Evolutionary conservation across 1,140 invertebrate species (phyloP).

Genomic region (Drosophila sechellia): DNA sequence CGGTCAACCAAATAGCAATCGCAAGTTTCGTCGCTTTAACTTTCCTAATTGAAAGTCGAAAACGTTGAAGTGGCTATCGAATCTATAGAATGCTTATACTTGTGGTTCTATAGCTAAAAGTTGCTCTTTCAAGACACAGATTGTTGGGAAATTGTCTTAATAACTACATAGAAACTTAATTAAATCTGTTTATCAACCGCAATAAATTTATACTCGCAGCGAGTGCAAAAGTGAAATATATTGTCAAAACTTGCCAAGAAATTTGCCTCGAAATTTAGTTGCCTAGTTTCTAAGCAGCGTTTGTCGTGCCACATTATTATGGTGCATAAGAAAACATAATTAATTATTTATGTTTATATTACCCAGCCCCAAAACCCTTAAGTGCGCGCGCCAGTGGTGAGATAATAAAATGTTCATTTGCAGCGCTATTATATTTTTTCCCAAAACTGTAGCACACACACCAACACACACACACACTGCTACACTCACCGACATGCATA

Average conservation of each 20-base stretch:
- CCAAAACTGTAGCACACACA: constrained; percentile 29
- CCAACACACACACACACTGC: constrained; percentile 7
- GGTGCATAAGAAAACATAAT: constrained; percentile 32
- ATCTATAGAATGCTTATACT: neutral
- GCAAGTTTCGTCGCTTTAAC: neutral
- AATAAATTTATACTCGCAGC: no score
- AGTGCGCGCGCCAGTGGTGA: constrained; percentile 26
- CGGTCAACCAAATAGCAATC: constrained; percentile 22
- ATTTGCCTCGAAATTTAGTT: neutral
- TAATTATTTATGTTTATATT: constrained; percentile 43
- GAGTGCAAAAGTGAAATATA: no score
- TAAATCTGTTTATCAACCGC: no score
- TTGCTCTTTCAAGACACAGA: neutral
- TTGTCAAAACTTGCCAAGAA: neutral
- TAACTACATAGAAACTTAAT: no score
- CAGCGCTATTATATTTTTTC: constrained; percentile 41
- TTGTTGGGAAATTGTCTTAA: no score
- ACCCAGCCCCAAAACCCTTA: constrained; percentile 25
- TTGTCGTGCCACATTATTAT: constrained; percentile 8
- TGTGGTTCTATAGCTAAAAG: neutral
- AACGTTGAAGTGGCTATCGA: neutral
- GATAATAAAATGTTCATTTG: constrained; percentile 47
- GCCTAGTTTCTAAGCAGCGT: neutral
- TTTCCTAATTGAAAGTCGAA: neutral
- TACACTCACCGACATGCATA: constrained; percentile 30